Evolutionary conservation across 2,888 invertebrate genomes (phyloP), one percentile per base, ranked within the genome.

Genomic region (Limnephilus auricula): DNA sequence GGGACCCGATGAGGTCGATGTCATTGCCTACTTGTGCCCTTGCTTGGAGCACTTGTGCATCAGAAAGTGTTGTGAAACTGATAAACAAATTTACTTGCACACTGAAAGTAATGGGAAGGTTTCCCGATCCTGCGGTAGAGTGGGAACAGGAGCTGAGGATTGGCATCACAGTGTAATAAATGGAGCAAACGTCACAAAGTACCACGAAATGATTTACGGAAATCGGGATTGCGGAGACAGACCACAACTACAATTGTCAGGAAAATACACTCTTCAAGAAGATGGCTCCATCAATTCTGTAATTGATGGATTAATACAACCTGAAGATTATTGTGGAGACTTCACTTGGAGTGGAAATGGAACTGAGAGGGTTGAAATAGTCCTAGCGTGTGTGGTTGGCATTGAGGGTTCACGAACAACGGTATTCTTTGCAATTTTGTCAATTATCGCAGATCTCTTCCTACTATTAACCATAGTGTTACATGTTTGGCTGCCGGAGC

Each of bases 41-140:
- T 93, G 93, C 80, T 18, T 90, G 9, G 93, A 93, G 89, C 88
- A 93, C 40, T 30, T 92, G 15, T 93, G 93, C 88, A 90, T 92
- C 15, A 90, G 30, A 5, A 93, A 93, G 79, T 93, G 93, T 86
- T 93, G 93, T 65, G 31, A 25, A 9, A 13, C 18, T 0, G 90
- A 82, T 3, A 78, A 32, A 40, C 91, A 93, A 25, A 82, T 93
- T 5, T 88, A 91, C 88, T 79, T 78, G 30, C 9, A n/a, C 1
- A 84, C 31, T 25, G 79, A 40, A 31, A 79, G 83, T 0, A 85
- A 85, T 31, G 85, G 79, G 0, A 85, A 50, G 80, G 82, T 88
- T 2, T 45, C 31, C 34, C 12, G 89, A 10, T 65, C 90, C 25
- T 93, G 93, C 84, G 91, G 80, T 6, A 80, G 45, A 65, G 65